These are phyloP conservation scores for Leptonema lineaticorne DNA, from an alignment of 1,140 invertebrate species.

Conservation along the genomic window DNA sequence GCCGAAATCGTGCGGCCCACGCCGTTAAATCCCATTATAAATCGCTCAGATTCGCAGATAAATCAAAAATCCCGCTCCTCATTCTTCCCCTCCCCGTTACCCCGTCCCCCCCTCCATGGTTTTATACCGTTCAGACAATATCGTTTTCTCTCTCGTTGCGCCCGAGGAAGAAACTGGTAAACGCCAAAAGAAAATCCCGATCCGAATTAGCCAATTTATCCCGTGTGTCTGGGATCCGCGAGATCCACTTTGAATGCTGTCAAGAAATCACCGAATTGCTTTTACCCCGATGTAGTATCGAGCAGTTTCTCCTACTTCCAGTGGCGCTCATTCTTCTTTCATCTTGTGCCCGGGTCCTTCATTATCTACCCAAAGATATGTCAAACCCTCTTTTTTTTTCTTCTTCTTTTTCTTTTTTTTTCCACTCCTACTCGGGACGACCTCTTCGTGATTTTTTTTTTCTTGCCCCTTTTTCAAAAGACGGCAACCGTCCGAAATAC, in stretches of 20 bases:
- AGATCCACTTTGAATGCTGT: slow-evolving; percentile 40
- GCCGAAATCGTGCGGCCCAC: neutral
- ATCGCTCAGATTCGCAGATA: slow-evolving; percentile 28
- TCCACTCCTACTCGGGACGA: slow-evolving; percentile 25
- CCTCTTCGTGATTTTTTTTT: no score
- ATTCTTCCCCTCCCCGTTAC: neutral
- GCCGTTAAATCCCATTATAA: slow-evolving; percentile 26
- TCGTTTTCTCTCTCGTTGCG: no score
- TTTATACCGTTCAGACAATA: no score
- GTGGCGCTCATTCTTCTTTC: slow-evolving; percentile 25
- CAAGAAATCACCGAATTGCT: slow-evolving; percentile 37
- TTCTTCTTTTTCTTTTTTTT: no score
- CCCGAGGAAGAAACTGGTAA: neutral
- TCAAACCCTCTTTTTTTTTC: slow-evolving; percentile 42
- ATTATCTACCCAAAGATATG: slow-evolving; percentile 41
- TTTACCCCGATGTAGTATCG: slow-evolving; percentile 30
- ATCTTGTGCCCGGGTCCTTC: slow-evolving; percentile 35
- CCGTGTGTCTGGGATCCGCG: neutral
- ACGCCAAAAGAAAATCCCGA: slow-evolving; percentile 31
- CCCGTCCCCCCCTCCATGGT: neutral
- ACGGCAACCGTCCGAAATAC: no score
- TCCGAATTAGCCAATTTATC: slow-evolving; percentile 42
- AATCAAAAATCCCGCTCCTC: slow-evolving; percentile 28
- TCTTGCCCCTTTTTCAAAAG: no score
- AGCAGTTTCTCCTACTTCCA: neutral